Base-by-base conservation (phyloP, 2,113 vertebrate species). In the Psammodynastes pulverulentus region DNA sequence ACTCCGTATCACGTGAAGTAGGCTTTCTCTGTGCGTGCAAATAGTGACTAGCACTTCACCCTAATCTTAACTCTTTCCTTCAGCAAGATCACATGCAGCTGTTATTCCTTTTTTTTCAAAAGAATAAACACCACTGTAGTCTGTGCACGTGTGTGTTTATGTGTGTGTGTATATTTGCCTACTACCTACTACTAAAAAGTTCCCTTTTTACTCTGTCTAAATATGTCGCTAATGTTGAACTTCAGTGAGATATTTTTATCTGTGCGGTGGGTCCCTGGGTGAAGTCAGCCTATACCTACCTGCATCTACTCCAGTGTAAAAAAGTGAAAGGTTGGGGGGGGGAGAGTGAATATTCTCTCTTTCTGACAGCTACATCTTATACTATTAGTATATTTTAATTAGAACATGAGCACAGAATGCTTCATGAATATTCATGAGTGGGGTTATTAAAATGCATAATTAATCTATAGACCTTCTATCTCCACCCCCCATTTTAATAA, bases 341-440 rank as follows among this genome's bases (percentile, higher is more conserved):
- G 13, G 7, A 19, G 1, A 4, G 21, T 13, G 48, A 93, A 92
- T 62, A 84, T 84, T 43, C 0, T 15, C 56, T 9, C 56, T 87
- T 89, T 92, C 93, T 87, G 89, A 95, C 93, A 94, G 94, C 94
- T 95, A 88, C 53, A 51, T 96, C 95, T 96, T 96, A 95, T 95
- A 96, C 92, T 97, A 91, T 97, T 97, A 96, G 95, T 95, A 86
- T 48, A 8, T 97, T 97, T 97, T 98, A 97, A 97, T 97, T 97
- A 97, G 96, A 96, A 94, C 92, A 92, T 0, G 91, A 96, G 91
- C 91, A 91, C 94, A 94, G 92, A 89, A 85, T 86, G 93, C 26
- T 46, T 94, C 86, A 95, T 98, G 97, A 98, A 98, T 98, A 97
- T 98, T 97, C 97, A 97, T 97, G 95, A 39, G 9, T 9, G n/a